Conservation (phyloP, 2,888 invertebrate species). For the Drosophila conformis region DNA sequence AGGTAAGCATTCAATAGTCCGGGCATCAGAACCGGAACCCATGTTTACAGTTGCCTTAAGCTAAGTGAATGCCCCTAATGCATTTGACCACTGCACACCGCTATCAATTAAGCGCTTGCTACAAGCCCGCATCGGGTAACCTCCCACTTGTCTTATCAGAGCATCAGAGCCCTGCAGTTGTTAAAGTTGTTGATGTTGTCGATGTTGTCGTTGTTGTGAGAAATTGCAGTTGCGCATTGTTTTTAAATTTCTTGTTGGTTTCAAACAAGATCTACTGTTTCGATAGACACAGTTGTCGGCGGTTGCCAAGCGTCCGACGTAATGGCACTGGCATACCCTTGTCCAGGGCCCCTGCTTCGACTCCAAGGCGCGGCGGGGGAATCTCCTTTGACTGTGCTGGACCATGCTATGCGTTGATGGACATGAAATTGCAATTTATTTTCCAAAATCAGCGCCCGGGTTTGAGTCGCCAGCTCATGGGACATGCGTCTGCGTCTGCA, state of each 20-base stretch:
- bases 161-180: conserved; percentile 45
- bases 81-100: conserved; percentile 19
- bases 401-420: conserved; percentile 58
- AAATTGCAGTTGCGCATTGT: conserved; percentile 55
- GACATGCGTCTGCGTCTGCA: conserved; percentile 39
- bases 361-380: background rate
- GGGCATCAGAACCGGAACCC: background rate
- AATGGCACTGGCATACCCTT: conserved; percentile 10
- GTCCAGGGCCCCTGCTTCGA: conserved; percentile 8
- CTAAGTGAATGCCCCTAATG: conserved; percentile 38
- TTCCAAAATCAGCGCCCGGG: conserved; percentile 68
- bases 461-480: conserved; percentile 48
- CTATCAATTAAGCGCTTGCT: conserved; percentile 65
- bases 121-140: conserved; percentile 56
- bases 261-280: conserved; percentile 48
- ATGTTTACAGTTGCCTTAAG: background rate
- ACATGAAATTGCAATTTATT: conserved; percentile 81
- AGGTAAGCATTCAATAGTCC: background rate
- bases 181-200: conserved; percentile 26
- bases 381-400: conserved; percentile 30
- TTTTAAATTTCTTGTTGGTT: conserved; percentile 48
- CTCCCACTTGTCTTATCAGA: conserved; percentile 58
- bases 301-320: conserved; percentile 19
- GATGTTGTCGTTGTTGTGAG: conserved; percentile 20
- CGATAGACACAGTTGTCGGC: conserved; percentile 56